phyloP scores from a whole-genome alignment of 2,888 invertebrate genomes.

The Micropterix aruncella region DNA sequence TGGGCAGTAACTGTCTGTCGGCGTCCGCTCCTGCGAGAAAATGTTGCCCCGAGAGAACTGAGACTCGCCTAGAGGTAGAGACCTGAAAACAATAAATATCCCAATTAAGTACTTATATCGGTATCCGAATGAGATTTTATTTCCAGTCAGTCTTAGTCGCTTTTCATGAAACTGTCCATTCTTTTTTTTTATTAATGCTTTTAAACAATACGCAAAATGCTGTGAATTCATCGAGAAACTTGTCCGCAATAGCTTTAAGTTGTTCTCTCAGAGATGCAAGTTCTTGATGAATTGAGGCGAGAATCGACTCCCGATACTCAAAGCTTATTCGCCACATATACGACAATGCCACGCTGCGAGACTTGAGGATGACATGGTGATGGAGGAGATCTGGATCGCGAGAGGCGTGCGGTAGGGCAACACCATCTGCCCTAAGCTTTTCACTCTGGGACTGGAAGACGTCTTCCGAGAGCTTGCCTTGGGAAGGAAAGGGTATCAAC shows the following conservation, averaged over 20 bases:
- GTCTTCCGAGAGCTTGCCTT: neutral
- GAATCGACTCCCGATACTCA: too few species aligned
- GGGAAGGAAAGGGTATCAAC: neutral
- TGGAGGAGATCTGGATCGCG: neutral
- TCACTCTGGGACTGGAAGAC: neutral
- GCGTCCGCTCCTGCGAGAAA: slow-evolving; percentile 25
- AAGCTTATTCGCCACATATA: too few species aligned
- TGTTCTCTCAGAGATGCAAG: too few species aligned
- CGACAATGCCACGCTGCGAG: neutral
- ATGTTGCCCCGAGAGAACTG: slow-evolving; percentile 21
- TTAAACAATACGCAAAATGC: too few species aligned
- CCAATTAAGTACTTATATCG: too few species aligned
- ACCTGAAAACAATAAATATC: slow-evolving; percentile 23
- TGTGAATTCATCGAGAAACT: too few species aligned
- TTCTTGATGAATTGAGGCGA: too few species aligned
- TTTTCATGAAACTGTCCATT: too few species aligned
- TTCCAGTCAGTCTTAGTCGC: too few species aligned
- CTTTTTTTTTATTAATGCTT: too few species aligned
- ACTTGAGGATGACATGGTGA: neutral
- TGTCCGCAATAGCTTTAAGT: too few species aligned
- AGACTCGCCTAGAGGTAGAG: slow-evolving; percentile 30
- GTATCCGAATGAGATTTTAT: too few species aligned
- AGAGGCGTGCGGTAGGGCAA: neutral
- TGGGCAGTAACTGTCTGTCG: slow-evolving; percentile 28
- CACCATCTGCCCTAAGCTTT: neutral